Evolutionary conservation across 2,797 vertebrate species (phyloP).

Genomic region (Perodicticus potto): DNA sequence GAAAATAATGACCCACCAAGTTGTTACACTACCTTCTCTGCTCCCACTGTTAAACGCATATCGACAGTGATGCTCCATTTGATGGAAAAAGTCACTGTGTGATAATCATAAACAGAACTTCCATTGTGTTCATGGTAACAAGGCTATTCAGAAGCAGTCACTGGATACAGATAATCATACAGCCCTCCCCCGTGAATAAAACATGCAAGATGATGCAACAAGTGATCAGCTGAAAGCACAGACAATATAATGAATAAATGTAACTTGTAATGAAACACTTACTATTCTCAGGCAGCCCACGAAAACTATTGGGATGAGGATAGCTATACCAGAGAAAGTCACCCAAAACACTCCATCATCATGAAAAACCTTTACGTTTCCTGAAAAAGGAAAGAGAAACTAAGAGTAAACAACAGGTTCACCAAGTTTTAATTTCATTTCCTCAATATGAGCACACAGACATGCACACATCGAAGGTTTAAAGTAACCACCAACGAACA

Average conservation of each 20-base stretch:
- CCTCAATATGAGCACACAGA: neutral
- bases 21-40: neutral
- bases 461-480: neutral
- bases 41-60: neutral
- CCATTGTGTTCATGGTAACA: slow-evolving; percentile 6
- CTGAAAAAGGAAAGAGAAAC: slow-evolving; percentile 85
- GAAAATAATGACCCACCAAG: neutral
- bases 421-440: neutral
- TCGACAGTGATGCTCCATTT: neutral
- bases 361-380: slow-evolving; percentile 91
- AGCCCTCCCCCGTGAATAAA: neutral
- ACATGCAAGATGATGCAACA: neutral
- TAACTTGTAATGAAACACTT: slow-evolving; percentile 77
- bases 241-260: neutral
- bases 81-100: neutral
- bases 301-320: slow-evolving; percentile 91
- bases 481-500: neutral
- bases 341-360: slow-evolving; percentile 94
- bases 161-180: neutral
- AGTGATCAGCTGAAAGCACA: neutral
- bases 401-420: slow-evolving; percentile 21
- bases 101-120: neutral
- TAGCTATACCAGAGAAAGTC: slow-evolving; percentile 91
- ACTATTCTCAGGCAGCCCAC: slow-evolving; percentile 95
- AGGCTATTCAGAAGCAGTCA: neutral